phyloP scores from a whole-genome alignment of 1,140 invertebrate genomes.

The Heliothis subflexa region DNA sequence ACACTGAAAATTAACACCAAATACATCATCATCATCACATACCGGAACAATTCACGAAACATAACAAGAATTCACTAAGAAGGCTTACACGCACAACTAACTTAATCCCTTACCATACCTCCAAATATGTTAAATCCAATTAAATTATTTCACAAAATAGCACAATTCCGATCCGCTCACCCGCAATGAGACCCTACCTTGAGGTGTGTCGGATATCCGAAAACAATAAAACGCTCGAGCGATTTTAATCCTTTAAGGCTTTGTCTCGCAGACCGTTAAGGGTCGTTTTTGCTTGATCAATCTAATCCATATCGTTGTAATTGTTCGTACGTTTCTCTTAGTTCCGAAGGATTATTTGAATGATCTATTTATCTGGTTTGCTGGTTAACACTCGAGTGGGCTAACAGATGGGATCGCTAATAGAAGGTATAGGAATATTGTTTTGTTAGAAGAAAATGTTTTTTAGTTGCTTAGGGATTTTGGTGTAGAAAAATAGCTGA shows the following conservation, averaged over 20 bases:
- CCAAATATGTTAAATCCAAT: constrained; percentile 22
- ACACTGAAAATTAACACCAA: not conserved
- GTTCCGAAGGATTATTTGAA: constrained; percentile 19
- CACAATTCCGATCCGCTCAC: constrained; percentile 24
- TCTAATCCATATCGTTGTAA: constrained; percentile 71
- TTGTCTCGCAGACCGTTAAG: constrained; percentile 67
- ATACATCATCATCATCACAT: not conserved
- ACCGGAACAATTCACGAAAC: not conserved
- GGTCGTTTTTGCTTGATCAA: constrained; percentile 77
- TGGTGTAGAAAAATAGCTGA: too few relatives aligned
- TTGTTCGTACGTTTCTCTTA: constrained; percentile 60
- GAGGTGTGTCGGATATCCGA: constrained; percentile 65
- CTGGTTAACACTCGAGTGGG: constrained; percentile 27
- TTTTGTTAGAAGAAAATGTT: not conserved
- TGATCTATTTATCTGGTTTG: constrained; percentile 31
- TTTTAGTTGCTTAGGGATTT: not conserved
- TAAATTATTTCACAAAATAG: constrained; percentile 20
- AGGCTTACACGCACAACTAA: constrained; percentile 27
- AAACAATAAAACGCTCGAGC: constrained; percentile 74
- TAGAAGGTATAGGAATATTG: not conserved
- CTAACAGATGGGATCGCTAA: constrained; percentile 22
- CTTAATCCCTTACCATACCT: constrained; percentile 3
- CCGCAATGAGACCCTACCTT: constrained; percentile 15
- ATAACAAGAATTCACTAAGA: constrained; percentile 4
- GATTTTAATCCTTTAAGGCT: constrained; percentile 71